A percentile compares a stretch with the other conserved stretches of the same genome.
phyloP scores from a whole-genome alignment of 2,113 vertebrate genomes.

The Mugil cephalus region DNA sequence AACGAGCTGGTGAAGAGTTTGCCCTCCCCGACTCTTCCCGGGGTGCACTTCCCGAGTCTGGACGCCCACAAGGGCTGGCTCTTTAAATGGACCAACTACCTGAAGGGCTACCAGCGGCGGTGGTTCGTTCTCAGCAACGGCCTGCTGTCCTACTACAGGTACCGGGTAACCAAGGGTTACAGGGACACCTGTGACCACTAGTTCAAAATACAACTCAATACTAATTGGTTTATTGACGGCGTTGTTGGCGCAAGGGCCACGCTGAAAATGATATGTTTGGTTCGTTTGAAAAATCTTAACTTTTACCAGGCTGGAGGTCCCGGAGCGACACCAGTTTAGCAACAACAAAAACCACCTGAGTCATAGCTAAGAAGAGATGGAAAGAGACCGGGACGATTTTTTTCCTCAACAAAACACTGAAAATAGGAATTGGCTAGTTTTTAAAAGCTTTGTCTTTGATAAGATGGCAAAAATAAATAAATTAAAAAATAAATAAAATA shows the following conservation, averaged over 20 bases:
- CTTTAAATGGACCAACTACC: slow-evolving; percentile 96
- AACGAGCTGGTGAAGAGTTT: slow-evolving; percentile 72
- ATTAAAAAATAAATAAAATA: too few species aligned
- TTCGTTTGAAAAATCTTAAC: not conserved
- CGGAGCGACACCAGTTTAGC: not conserved
- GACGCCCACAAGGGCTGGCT: slow-evolving; percentile 91
- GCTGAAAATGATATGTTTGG: not conserved
- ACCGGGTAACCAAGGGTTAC: slow-evolving; percentile 18
- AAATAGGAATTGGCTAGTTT: too few species aligned
- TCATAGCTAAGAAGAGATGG: not conserved
- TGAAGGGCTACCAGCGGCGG: slow-evolving; percentile 95
- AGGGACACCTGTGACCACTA: too few species aligned
- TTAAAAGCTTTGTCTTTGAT: too few species aligned
- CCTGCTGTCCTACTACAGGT: slow-evolving; percentile 96
- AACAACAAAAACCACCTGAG: slow-evolving; percentile 14
- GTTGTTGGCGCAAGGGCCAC: too few species aligned
- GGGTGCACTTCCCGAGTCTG: slow-evolving; percentile 61
- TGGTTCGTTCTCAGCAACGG: slow-evolving; percentile 97
- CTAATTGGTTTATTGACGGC: too few species aligned
- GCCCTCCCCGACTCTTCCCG: slow-evolving; percentile 77
- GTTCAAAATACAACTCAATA: too few species aligned
- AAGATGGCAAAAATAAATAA: too few species aligned
- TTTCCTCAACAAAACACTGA: too few species aligned
- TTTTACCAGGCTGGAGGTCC: slow-evolving; percentile 6
- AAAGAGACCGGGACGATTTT: not conserved